Evolutionary conservation across 2,797 vertebrate species (phyloP).

Genomic region (Danio tinwini): DNA sequence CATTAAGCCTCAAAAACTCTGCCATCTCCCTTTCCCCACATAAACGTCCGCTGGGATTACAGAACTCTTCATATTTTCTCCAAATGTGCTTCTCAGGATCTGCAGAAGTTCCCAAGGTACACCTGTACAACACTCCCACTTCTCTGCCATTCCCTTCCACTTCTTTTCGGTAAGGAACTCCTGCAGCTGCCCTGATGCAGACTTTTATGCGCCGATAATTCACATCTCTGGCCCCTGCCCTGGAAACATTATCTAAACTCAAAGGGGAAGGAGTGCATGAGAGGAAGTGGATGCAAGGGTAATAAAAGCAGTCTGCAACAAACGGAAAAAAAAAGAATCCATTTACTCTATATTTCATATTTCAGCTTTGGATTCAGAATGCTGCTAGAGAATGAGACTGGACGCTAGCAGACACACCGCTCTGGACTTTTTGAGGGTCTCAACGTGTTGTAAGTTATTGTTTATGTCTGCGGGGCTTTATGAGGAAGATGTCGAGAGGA

Average conservation of each 20-base stretch:
- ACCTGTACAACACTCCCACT: slow-evolving; percentile 16
- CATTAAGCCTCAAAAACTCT: not conserved
- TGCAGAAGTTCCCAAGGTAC: slow-evolving; percentile 48
- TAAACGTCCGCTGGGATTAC: not conserved
- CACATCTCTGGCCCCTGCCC: slow-evolving; percentile 63
- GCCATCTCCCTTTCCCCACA: slow-evolving; percentile 20
- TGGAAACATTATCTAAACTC: slow-evolving; percentile 69
- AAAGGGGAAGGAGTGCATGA: slow-evolving; percentile 41
- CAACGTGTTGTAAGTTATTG: slow-evolving; percentile 21
- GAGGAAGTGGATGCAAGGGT: slow-evolving; percentile 29
- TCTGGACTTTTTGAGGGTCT: slow-evolving; percentile 7
- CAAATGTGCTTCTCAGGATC: slow-evolving; percentile 59
- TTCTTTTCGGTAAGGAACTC: slow-evolving; percentile 61
- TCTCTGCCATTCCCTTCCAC: not conserved
- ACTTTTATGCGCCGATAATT: slow-evolving; percentile 72
- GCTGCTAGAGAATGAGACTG: slow-evolving; percentile 13
- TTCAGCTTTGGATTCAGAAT: slow-evolving; percentile 30
- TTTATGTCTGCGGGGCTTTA: not conserved
- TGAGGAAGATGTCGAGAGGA: slow-evolving; percentile 18
- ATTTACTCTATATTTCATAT: slow-evolving; percentile 49
- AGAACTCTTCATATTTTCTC: slow-evolving; percentile 12
- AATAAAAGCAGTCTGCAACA: slow-evolving; percentile 61
- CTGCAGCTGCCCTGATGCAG: slow-evolving; percentile 67
- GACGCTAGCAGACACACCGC: not conserved
- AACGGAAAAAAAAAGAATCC: slow-evolving; percentile 47